Evolutionary conservation across 2,888 invertebrate species (phyloP).

Genomic region (Synanthedon tipuliformis): DNA sequence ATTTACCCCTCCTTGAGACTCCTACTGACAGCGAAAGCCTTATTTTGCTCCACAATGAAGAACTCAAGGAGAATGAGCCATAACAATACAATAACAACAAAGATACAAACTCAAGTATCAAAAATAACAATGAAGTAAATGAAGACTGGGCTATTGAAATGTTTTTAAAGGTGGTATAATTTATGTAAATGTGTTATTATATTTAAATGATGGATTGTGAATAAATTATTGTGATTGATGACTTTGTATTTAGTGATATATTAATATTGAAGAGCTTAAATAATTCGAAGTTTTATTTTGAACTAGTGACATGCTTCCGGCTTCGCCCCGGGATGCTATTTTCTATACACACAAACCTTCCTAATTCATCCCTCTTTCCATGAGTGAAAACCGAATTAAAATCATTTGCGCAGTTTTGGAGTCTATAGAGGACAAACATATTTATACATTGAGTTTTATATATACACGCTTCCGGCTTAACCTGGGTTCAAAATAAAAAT

Average conservation of each 20-base stretch:
- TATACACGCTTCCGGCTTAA: too few species aligned
- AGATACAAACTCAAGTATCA: neutral
- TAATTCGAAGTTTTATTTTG: neutral
- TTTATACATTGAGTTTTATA: too few species aligned
- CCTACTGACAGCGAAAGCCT: constrained; percentile 49
- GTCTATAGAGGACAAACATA: too few species aligned
- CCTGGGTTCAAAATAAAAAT: too few species aligned
- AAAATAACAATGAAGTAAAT: neutral
- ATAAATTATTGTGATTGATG: constrained; percentile 4
- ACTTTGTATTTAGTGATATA: neutral
- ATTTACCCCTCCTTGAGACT: constrained; percentile 47
- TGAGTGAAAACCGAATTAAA: too few species aligned
- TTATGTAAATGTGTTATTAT: neutral
- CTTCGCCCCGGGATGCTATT: too few species aligned
- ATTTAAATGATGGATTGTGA: constrained; percentile 6
- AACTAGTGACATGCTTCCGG: neutral
- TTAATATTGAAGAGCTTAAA: neutral
- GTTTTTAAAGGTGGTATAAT: neutral
- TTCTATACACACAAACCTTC: too few species aligned
- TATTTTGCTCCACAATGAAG: constrained; percentile 43
- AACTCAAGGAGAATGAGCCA: constrained; percentile 24
- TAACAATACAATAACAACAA: neutral
- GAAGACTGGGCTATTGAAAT: neutral
- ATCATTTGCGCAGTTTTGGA: too few species aligned
- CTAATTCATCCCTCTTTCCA: too few species aligned